phyloP scores from a whole-genome alignment of 2,888 invertebrate species.

The Shargacucullia verbasci region DNA sequence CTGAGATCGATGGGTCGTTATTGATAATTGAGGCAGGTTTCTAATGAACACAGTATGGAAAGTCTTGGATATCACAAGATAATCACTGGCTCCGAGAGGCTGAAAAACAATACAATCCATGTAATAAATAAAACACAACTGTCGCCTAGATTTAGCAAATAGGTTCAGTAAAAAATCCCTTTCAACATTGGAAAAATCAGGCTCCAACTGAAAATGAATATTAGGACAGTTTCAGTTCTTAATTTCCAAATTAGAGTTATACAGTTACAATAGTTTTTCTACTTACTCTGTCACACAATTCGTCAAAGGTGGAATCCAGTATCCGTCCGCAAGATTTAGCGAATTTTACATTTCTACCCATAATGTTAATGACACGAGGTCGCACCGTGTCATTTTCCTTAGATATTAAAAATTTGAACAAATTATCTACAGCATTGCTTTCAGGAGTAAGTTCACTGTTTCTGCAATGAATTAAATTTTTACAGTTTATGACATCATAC shows the following conservation, averaged over 20 bases:
- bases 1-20: constrained; percentile 93
- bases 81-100: constrained; percentile 98
- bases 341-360: constrained; percentile 96
- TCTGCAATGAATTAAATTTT: constrained; percentile 77
- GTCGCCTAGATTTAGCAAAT: too few species aligned
- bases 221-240: too few species aligned
- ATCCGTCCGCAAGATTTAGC: constrained; percentile 97
- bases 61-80: constrained; percentile 96
- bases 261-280: not conserved
- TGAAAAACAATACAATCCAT: constrained; percentile 82
- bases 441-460: constrained; percentile 90
- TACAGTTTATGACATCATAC: constrained; percentile 5
- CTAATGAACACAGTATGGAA: constrained; percentile 98
- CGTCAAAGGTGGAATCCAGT: constrained; percentile 95
- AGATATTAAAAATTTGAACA: constrained; percentile 96
- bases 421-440: constrained; percentile 91
- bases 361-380: constrained; percentile 95
- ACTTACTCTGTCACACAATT: constrained; percentile 96
- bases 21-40: constrained; percentile 95
- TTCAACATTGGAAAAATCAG: too few species aligned
- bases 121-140: too few species aligned
- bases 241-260: too few species aligned
- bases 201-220: too few species aligned
- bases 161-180: too few species aligned
- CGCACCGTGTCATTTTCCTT: constrained; percentile 97